Conservation (phyloP, 2,888 invertebrate species). For the Lydus trimaculatus region DNA sequence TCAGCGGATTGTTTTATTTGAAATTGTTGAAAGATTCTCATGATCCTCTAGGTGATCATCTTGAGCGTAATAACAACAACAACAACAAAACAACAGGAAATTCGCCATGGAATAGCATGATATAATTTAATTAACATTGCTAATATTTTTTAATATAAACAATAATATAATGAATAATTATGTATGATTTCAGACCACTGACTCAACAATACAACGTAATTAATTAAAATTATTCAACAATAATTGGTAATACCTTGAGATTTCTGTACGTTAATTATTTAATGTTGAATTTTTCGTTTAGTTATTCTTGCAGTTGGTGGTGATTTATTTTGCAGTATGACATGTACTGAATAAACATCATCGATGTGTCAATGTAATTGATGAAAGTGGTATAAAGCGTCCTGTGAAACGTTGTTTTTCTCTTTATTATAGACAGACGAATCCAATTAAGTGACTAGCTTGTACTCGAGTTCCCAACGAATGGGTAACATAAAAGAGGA, state of each 20-base stretch:
- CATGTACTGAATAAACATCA: neutral
- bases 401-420: neutral
- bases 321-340: neutral
- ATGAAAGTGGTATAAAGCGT: constrained; percentile 1
- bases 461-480: neutral
- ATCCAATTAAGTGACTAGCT: constrained; percentile 1
- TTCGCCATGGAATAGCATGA: neutral
- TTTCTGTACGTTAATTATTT: too few species aligned
- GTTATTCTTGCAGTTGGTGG: neutral
- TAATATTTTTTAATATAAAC: neutral
- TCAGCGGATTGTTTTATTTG: neutral
- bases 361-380: neutral
- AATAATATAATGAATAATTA: neutral
- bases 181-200: constrained; percentile 1
- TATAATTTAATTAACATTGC: neutral
- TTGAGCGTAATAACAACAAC: too few species aligned
- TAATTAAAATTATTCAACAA: neutral
- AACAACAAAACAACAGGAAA: neutral
- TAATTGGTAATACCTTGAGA: neutral
- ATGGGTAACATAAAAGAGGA: neutral
- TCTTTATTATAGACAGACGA: neutral
- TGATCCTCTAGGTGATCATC: neutral
- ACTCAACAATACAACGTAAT: neutral
- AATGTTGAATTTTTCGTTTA: neutral
- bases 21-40: neutral